A percentile compares a stretch with the other conserved stretches of the same genome.
These are phyloP conservation scores for Candoia aspera DNA, from an alignment of 2,113 vertebrate genomes.

Conservation along the genomic window DNA sequence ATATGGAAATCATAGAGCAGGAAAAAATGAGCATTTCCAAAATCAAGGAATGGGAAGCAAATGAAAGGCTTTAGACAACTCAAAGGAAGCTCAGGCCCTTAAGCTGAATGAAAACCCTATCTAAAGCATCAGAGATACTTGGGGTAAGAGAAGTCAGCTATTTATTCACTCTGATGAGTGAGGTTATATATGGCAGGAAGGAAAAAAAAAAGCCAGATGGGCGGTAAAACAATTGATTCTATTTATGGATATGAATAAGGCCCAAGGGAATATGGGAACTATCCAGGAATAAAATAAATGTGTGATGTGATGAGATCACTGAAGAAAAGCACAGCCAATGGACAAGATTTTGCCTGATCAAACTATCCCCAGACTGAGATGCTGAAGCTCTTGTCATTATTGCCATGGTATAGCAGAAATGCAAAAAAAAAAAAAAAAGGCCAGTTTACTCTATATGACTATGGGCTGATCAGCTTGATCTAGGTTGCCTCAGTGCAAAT, in stretches of 20 bases:
- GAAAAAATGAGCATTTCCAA: neutral
- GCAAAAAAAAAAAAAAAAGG: neutral
- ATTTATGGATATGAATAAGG: constrained; percentile 6
- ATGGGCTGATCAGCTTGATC: no score
- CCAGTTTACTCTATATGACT: no score
- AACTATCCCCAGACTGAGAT: neutral
- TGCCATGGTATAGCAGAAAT: no score
- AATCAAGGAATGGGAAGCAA: neutral
- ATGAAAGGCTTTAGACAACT: constrained; percentile 1
- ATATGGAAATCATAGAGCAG: neutral
- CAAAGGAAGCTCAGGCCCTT: neutral
- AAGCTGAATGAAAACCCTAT: constrained; percentile 2
- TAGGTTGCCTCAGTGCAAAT: no score
- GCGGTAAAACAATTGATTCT: neutral
- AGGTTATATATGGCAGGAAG: neutral
- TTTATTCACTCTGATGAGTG: constrained; percentile 18
- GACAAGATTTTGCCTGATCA: neutral
- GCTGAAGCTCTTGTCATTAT: neutral
- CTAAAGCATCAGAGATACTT: neutral
- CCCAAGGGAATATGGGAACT: neutral
- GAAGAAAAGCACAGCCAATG: neutral
- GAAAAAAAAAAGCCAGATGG: neutral
- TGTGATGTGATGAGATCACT: neutral
- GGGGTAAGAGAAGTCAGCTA: constrained; percentile 1
- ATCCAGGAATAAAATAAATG: constrained; percentile 23